Conservation (phyloP, 2,888 invertebrate genomes). For the Apantesis nais region DNA sequence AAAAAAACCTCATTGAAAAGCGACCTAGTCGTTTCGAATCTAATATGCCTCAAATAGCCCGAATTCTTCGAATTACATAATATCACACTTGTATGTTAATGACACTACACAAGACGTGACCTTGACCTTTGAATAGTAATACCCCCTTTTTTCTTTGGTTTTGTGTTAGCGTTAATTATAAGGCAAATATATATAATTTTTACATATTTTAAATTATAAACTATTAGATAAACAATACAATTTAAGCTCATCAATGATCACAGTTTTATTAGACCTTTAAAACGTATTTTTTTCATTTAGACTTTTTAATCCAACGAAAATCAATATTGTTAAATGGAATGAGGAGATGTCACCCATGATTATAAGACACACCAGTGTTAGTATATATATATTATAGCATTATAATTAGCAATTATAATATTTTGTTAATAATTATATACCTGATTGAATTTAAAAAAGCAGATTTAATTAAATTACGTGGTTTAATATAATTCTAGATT, state of each 20-base stretch:
- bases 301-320: conserved; percentile 15
- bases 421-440: neutral
- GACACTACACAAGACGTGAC: neutral
- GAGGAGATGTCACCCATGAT: neutral
- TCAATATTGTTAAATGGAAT: conserved; percentile 14
- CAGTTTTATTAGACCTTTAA: neutral
- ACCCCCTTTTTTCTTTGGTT: neutral
- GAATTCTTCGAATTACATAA: neutral
- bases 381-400: neutral
- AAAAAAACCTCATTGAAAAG: neutral
- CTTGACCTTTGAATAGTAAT: neutral
- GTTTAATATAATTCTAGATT: no score
- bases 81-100: no score
- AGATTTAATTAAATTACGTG: neutral
- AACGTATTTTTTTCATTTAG: neutral
- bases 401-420: neutral
- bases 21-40: neutral
- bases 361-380: neutral
- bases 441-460: neutral
- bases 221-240: neutral
- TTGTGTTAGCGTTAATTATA: no score
- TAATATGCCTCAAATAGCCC: no score
- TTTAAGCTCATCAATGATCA: neutral
- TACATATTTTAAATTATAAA: no score
- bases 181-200: no score